Evolutionary conservation across 2,888 invertebrate genomes (phyloP).

Genomic region (Orthosia gothica): DNA sequence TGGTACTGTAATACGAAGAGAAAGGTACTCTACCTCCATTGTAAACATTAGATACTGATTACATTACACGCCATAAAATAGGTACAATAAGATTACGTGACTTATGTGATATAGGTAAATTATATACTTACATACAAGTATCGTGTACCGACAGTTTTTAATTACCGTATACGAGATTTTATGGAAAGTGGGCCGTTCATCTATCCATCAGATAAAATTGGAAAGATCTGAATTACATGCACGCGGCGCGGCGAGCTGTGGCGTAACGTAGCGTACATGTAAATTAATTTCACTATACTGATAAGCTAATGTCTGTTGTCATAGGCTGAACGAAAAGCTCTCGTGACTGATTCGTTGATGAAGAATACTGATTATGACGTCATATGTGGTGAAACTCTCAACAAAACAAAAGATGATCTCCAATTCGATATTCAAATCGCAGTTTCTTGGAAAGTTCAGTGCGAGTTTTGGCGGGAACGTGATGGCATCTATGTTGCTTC

Average conservation of each 20-base stretch:
- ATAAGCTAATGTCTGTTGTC: conserved; percentile 18
- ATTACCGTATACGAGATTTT: conserved; percentile 54
- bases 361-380: not conserved
- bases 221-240: conserved; percentile 56
- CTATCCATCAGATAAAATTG: conserved; percentile 61
- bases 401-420: no score
- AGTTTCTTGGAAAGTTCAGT: no score
- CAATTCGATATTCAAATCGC: no score
- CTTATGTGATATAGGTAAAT: conserved; percentile 45
- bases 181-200: conserved; percentile 56
- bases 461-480: no score
- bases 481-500: no score
- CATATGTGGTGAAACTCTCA: not conserved
- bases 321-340: conserved; percentile 28
- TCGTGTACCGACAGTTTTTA: conserved; percentile 44
- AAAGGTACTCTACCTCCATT: conserved; percentile 66
- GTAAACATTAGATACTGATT: conserved; percentile 25
- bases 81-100: conserved; percentile 57
- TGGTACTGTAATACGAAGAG: conserved; percentile 56
- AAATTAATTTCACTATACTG: conserved; percentile 31
- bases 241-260: conserved; percentile 40
- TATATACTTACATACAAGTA: conserved; percentile 40
- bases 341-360: conserved; percentile 8
- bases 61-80: conserved; percentile 55
- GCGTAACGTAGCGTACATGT: conserved; percentile 41